Percentiles rank a stretch among this genome's conserved stretches.
Conservation (phyloP, 2,888 invertebrate species). For the Polylopha cassiicola region DNA sequence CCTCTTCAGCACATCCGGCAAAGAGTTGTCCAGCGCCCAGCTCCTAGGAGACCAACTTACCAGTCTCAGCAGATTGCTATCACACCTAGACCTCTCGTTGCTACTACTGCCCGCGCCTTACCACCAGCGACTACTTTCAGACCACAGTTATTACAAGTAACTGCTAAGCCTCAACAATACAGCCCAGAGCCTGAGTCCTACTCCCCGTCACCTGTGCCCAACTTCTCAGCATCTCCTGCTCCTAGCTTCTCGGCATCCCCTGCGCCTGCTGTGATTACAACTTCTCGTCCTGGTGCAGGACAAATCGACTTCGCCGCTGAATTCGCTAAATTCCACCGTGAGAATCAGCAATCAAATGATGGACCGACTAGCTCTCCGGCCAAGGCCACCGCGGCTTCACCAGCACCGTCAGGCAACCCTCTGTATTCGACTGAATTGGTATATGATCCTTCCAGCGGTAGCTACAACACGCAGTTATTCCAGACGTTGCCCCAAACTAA, state of each 20-base stretch:
- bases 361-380: conserved; percentile 55
- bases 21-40: conserved; percentile 69
- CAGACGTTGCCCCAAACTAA: conserved; percentile 85
- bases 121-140: conserved; percentile 82
- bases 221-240: conserved; percentile 57
- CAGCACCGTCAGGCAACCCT: conserved; percentile 75
- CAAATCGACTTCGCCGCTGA: conserved; percentile 84
- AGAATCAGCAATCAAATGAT: conserved; percentile 77
- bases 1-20: conserved; percentile 66
- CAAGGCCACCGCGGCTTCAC: conserved; percentile 47
- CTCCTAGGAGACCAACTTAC: conserved; percentile 60
- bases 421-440: conserved; percentile 87
- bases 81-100: conserved; percentile 77
- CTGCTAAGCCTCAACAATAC: conserved; percentile 71
- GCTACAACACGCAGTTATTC: conserved; percentile 87
- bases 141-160: conserved; percentile 79
- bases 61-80: conserved; percentile 74
- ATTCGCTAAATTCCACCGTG: conserved; percentile 84
- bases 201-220: conserved; percentile 63
- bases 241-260: conserved; percentile 28
- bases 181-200: conserved; percentile 53
- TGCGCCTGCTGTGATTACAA: conserved; percentile 41
- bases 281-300: conserved; percentile 43
- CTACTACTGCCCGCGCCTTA: conserved; percentile 67
- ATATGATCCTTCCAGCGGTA: conserved; percentile 85